Evolutionary conservation across 2,888 invertebrate genomes (phyloP).

Genomic region (Lutraria lutraria): DNA sequence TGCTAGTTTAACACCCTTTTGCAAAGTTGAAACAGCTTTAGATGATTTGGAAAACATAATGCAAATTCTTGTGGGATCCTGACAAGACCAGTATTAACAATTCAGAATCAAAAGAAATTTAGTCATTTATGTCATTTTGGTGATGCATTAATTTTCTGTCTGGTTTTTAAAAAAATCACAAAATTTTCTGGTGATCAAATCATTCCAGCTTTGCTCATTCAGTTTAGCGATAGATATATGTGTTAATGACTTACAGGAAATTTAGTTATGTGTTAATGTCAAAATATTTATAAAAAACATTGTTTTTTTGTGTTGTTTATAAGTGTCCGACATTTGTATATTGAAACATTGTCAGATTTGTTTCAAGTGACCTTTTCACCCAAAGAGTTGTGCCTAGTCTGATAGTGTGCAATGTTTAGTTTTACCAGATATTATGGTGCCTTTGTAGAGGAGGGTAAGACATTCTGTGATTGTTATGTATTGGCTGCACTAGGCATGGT

Average conservation of each 20-base stretch:
- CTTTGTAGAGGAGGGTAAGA: constrained; percentile 18
- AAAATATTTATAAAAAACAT: constrained; percentile 7
- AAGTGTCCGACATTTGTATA: constrained; percentile 14
- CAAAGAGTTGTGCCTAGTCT: constrained; percentile 56
- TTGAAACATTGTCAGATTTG: constrained; percentile 27
- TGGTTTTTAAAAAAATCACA: neutral
- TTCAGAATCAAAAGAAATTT: neutral
- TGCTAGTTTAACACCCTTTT: constrained; percentile 70
- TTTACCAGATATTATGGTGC: constrained; percentile 30
- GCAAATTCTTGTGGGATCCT: constrained; percentile 90
- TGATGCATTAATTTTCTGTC: constrained; percentile 1
- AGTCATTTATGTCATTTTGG: neutral
- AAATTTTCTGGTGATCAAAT: neutral
- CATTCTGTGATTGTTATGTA: constrained; percentile 27
- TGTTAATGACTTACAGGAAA: neutral
- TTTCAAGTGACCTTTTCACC: constrained; percentile 42
- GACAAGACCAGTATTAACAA: constrained; percentile 42
- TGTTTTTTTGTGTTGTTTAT: constrained; percentile 9
- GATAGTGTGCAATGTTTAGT: constrained; percentile 48
- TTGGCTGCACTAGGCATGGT: constrained; percentile 29
- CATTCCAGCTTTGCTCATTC: constrained; percentile 17
- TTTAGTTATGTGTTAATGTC: neutral
- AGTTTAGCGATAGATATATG: neutral
- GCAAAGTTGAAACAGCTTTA: constrained; percentile 85
- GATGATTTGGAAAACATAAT: constrained; percentile 90